Percentiles rank a stretch among this genome's conserved stretches.
Evolutionary conservation across 2,113 vertebrate genomes (phyloP).

Genomic region (Cheilinus undulatus): DNA sequence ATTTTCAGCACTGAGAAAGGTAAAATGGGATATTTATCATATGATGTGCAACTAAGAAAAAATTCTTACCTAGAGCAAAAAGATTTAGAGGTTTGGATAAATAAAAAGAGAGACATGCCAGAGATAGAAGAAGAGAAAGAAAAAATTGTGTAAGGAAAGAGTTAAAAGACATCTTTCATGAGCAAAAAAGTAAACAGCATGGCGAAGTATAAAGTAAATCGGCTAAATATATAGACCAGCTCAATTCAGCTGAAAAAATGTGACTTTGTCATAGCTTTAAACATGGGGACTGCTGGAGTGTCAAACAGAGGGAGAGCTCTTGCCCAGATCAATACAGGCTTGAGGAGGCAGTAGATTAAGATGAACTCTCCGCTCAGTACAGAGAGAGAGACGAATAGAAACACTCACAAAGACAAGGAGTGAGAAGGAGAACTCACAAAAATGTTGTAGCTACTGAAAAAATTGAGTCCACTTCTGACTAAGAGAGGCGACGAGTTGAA

Average conservation of each 20-base stretch:
- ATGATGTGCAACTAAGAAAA: too few species aligned
- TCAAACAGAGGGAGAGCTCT: conserved; percentile 4
- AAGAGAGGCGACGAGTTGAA: conserved; percentile 14
- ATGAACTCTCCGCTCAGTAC: conserved; percentile 28
- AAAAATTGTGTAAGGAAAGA: too few species aligned
- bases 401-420: conserved; percentile 16
- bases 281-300: conserved; percentile 23
- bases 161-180: too few species aligned
- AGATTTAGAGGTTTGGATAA: too few species aligned
- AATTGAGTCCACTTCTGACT: conserved; percentile 26
- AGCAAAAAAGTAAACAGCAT: too few species aligned
- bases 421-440: conserved; percentile 28
- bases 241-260: conserved; percentile 62
- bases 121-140: too few species aligned
- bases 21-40: too few species aligned
- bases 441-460: conserved; percentile 42
- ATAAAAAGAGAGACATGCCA: too few species aligned
- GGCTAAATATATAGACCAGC: too few species aligned
- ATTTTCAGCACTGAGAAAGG: too few species aligned
- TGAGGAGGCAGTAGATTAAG: conserved; percentile 39
- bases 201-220: too few species aligned
- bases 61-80: too few species aligned
- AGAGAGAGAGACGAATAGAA: conserved; percentile 12
- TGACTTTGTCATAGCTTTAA: conserved; percentile 31
- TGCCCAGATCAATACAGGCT: conserved; percentile 58